Evolutionary conservation across 37 sponge, comb jelly and placozoan genomes (phyloP).

Genomic region (Halichondria panicea): DNA sequence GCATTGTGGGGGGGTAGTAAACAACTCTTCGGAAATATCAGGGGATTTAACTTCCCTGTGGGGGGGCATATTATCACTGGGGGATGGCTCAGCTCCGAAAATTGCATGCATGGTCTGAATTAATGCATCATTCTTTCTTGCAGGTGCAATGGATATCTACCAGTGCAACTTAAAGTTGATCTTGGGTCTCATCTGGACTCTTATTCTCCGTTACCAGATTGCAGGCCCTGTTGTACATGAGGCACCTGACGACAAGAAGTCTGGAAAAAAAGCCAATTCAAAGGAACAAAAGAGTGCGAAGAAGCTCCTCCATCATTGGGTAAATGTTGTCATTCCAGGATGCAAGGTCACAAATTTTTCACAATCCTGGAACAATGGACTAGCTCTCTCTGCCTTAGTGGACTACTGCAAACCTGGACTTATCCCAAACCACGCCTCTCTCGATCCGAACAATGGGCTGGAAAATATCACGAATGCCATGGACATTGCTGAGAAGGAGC

Average conservation of each 20-base stretch:
- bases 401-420: conserved; percentile 71
- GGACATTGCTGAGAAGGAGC: conserved; percentile 63
- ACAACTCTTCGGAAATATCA: too few relatives aligned
- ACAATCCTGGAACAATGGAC: conserved; percentile 73
- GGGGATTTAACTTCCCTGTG: too few relatives aligned
- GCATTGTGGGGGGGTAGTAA: too few relatives aligned
- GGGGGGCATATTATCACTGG: too few relatives aligned
- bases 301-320: conserved; percentile 36
- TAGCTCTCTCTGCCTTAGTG: conserved; percentile 48
- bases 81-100: too few relatives aligned
- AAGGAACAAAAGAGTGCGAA: conserved; percentile 28
- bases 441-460: conserved; percentile 41
- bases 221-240: not conserved
- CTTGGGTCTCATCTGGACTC: conserved; percentile 61
- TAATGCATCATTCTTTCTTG: not conserved
- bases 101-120: too few relatives aligned
- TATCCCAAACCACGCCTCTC: conserved; percentile 58
- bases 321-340: conserved; percentile 44
- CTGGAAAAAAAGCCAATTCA: conserved; percentile 18
- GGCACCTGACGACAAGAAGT: not conserved
- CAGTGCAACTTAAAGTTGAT: conserved; percentile 58
- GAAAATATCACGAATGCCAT: conserved; percentile 60
- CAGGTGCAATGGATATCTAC: conserved; percentile 57
- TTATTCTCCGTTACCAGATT: conserved; percentile 65
- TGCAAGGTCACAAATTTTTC: conserved; percentile 46